A percentile compares a stretch with the other conserved stretches of the same genome.
Evolutionary conservation across 2,113 vertebrate species (phyloP).

Genomic region (Hydrolagus affinis): DNA sequence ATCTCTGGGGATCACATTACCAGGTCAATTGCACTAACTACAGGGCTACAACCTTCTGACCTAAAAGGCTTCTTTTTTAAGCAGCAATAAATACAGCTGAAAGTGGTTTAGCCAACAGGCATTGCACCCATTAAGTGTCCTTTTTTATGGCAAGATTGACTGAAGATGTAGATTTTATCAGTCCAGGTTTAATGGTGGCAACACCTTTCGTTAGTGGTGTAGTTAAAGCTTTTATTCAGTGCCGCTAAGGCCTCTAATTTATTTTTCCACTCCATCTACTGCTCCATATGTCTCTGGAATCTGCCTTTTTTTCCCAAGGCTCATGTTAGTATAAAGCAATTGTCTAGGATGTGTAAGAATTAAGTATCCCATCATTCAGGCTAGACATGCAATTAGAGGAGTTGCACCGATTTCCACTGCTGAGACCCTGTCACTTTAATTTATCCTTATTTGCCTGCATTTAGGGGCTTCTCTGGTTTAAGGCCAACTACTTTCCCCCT

Average conservation of each 20-base stretch:
- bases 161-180: slow-evolving; percentile 42
- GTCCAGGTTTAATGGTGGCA: slow-evolving; percentile 45
- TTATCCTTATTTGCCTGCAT: slow-evolving; percentile 67
- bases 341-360: slow-evolving; percentile 91
- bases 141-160: slow-evolving; percentile 44
- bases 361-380: slow-evolving; percentile 93
- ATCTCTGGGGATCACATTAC: slow-evolving; percentile 48
- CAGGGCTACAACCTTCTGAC: slow-evolving; percentile 45
- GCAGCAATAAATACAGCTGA: slow-evolving; percentile 41
- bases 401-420: slow-evolving; percentile 79
- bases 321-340: slow-evolving; percentile 82
- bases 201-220: slow-evolving; percentile 60
- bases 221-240: slow-evolving; percentile 54
- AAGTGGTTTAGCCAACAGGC: slow-evolving; percentile 32
- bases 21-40: slow-evolving; percentile 45
- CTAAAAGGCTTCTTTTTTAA: slow-evolving; percentile 42
- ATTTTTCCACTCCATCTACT: slow-evolving; percentile 75
- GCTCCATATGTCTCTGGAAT: slow-evolving; percentile 80
- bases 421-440: slow-evolving; percentile 82
- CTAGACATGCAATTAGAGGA: slow-evolving; percentile 91
- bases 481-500: slow-evolving; percentile 46
- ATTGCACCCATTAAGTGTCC: slow-evolving; percentile 35
- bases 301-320: slow-evolving; percentile 72
- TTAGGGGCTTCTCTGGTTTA: slow-evolving; percentile 62
- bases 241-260: slow-evolving; percentile 61